Evolutionary conservation across 2,888 invertebrate species (phyloP).

Genomic region (Leptinotarsa tumamoca): DNA sequence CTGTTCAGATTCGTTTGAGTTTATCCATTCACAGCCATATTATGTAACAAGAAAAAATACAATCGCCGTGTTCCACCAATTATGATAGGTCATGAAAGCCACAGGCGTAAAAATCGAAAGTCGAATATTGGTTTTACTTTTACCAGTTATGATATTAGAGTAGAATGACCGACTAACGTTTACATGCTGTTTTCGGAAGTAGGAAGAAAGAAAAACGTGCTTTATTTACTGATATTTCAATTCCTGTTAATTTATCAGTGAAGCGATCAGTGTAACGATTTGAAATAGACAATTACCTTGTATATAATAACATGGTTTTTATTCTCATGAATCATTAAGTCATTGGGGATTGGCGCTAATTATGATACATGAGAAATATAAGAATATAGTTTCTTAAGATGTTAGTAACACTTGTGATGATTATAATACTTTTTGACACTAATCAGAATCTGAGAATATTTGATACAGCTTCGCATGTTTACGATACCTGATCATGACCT

Average conservation of each 20-base stretch:
- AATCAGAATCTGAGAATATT: too few relatives aligned
- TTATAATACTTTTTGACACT: too few relatives aligned
- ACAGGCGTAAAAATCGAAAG: slow-evolving; percentile 7
- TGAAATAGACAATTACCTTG: background rate
- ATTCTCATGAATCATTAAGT: background rate
- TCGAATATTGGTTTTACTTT: slow-evolving; percentile 13
- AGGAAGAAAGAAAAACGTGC: background rate
- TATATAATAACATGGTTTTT: background rate
- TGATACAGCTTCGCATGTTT: too few relatives aligned
- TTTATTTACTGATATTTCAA: background rate
- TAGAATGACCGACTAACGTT: background rate
- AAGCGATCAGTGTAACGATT: background rate
- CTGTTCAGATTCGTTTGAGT: background rate
- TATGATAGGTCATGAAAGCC: slow-evolving; percentile 15
- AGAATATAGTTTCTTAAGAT: too few relatives aligned
- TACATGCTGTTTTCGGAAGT: background rate
- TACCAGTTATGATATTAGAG: slow-evolving; percentile 11
- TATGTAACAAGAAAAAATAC: slow-evolving; percentile 1
- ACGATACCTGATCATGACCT: too few relatives aligned
- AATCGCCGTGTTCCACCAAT: slow-evolving; percentile 11
- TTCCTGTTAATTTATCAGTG: background rate
- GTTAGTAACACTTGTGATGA: too few relatives aligned
- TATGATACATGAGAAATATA: too few relatives aligned
- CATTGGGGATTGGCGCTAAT: background rate
- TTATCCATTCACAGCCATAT: background rate